A percentile compares a stretch with the other conserved stretches of the same genome.
These are phyloP conservation scores for Ochotona princeps DNA, from an alignment of 2,113 vertebrate genomes.

Conservation along the genomic window DNA sequence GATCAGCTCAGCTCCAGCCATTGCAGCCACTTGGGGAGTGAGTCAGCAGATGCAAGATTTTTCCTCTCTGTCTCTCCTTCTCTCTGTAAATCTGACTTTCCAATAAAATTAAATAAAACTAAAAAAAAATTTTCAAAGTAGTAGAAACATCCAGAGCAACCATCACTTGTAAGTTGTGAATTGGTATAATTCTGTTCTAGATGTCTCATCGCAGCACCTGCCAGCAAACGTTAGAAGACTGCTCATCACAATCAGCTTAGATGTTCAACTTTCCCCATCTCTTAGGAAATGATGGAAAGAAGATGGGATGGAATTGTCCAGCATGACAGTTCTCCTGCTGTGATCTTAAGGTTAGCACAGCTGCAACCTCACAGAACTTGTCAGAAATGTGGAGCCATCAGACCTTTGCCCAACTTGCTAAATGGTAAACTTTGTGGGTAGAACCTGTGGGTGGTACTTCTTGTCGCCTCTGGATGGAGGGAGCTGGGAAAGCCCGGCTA, in stretches of 20 bases:
- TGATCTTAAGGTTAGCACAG: background rate
- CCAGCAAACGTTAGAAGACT: background rate
- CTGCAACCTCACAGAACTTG: background rate
- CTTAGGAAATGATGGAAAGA: background rate
- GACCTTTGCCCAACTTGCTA: background rate
- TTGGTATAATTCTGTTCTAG: background rate
- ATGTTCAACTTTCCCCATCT: constrained; percentile 3
- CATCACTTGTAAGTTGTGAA: background rate
- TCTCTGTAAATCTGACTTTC: no score
- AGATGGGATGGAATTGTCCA: background rate
- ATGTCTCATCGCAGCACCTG: background rate
- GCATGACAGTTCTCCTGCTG: background rate
- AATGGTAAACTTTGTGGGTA: background rate
- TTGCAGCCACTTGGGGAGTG: no score
- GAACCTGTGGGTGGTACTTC: background rate
- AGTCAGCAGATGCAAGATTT: no score
- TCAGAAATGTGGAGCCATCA: background rate
- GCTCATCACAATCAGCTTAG: background rate
- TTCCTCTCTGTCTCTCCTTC: no score
- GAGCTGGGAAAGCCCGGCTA: background rate
- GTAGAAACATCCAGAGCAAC: no score
- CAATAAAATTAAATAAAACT: no score
- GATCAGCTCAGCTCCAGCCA: no score
- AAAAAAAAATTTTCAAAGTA: no score
- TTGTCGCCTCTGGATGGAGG: background rate